A percentile compares a stretch with the other conserved stretches of the same genome.
Evolutionary conservation across 1,140 invertebrate species (phyloP).

Genomic region (Zaprionus camerounensis): DNA sequence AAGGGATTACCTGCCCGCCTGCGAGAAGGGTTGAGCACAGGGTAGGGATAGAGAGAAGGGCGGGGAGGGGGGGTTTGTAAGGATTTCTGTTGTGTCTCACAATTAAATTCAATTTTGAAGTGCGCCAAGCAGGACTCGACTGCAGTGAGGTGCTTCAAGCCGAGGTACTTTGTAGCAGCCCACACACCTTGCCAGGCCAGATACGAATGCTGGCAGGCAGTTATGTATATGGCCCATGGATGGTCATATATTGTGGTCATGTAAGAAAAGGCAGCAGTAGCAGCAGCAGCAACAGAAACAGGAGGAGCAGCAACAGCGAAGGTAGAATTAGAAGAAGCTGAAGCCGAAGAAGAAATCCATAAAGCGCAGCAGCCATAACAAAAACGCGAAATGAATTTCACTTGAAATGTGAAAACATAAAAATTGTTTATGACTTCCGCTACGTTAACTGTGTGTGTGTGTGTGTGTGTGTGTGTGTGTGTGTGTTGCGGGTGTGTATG

Average conservation of each 20-base stretch:
- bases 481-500: conserved; percentile 17
- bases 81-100: conserved; percentile 18
- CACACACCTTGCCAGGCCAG: conserved; percentile 15
- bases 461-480: conserved; percentile 11
- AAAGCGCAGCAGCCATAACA: conserved; percentile 81
- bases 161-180: conserved; percentile 34
- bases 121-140: not conserved
- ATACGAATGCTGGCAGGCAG: conserved; percentile 13
- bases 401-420: conserved; percentile 83
- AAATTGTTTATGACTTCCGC: conserved; percentile 82
- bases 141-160: conserved; percentile 12
- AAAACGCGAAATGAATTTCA: conserved; percentile 82
- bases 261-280: conserved; percentile 57
- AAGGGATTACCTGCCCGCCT: too few relatives aligned
- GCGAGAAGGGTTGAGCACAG: too few relatives aligned
- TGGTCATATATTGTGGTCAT: conserved; percentile 66
- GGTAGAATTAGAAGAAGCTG: conserved; percentile 33
- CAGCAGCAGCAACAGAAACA: conserved; percentile 44
- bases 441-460: conserved; percentile 65
- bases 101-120: conserved; percentile 69
- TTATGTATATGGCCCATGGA: conserved; percentile 39
- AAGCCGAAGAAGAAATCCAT: conserved; percentile 71
- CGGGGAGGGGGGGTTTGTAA: too few relatives aligned
- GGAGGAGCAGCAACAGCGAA: conserved; percentile 31
- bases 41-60: too few relatives aligned